A percentile compares a stretch with the other conserved stretches of the same genome.
phyloP scores from a whole-genome alignment of 2,113 vertebrate genomes.

The Halcyon malimbica region DNA sequence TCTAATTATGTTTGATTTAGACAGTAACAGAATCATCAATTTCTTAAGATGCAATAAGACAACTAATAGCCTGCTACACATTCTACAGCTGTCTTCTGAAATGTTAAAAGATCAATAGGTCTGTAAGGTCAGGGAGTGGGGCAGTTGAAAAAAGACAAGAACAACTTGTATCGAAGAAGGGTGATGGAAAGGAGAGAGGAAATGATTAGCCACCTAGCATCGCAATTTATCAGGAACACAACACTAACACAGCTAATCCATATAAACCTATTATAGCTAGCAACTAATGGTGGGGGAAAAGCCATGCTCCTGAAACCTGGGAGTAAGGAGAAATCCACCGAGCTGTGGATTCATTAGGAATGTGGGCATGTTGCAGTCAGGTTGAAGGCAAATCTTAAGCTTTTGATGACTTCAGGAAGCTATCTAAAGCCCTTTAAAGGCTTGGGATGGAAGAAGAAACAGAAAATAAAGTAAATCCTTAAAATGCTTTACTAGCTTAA shows the following conservation, averaged over 20 bases:
- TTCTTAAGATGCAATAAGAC: constrained; percentile 41
- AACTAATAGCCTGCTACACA: not conserved
- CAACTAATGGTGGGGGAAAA: not conserved
- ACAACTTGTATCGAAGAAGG: not conserved
- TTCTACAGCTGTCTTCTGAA: constrained; percentile 28
- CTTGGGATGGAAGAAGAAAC: not conserved
- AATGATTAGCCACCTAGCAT: not conserved
- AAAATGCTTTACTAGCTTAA: not conserved
- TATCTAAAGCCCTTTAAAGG: not conserved
- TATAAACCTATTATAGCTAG: not conserved
- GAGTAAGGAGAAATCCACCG: not conserved
- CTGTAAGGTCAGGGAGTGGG: not conserved
- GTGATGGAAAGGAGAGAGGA: not conserved
- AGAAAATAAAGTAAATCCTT: not conserved
- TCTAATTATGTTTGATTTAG: constrained; percentile 53
- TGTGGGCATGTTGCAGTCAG: accelerated
- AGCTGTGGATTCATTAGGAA: not conserved
- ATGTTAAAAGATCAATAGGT: constrained; percentile 1
- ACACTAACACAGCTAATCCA: not conserved
- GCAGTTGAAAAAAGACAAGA: not conserved
- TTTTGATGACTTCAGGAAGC: not conserved
- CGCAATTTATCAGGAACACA: not conserved
- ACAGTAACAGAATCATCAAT: constrained; percentile 25
- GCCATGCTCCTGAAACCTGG: not conserved
- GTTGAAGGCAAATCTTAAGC: not conserved